Evolutionary conservation across 2,888 invertebrate species (phyloP).

Genomic region (Odontomyia ornata): DNA sequence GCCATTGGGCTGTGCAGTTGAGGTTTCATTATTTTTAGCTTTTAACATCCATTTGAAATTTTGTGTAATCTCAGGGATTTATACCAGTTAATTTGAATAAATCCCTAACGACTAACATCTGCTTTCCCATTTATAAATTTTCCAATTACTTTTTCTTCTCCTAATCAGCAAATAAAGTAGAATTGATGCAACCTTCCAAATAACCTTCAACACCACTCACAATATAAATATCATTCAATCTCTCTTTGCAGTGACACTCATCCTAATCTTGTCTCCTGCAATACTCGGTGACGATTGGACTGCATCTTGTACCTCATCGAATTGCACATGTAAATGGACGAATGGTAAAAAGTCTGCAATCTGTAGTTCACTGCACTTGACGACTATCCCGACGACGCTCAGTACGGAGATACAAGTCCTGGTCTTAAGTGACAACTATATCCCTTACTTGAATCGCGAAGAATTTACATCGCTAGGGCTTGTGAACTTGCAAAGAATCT

Average conservation of each 20-base stretch:
- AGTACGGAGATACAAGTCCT: constrained; percentile 79
- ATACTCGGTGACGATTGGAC: constrained; percentile 81
- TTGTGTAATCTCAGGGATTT: too few relatives aligned
- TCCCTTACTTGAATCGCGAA: constrained; percentile 78
- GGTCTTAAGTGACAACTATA: constrained; percentile 82
- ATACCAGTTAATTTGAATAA: too few relatives aligned
- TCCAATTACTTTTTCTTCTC: too few relatives aligned
- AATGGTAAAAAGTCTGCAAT: constrained; percentile 90
- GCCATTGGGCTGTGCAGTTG: too few relatives aligned
- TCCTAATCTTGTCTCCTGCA: constrained; percentile 57
- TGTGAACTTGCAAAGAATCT: constrained; percentile 85
- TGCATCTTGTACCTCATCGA: constrained; percentile 76
- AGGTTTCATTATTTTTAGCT: too few relatives aligned
- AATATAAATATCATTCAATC: neutral
- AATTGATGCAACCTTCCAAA: too few relatives aligned
- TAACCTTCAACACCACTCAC: neutral
- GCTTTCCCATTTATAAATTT: too few relatives aligned
- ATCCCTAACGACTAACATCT: too few relatives aligned
- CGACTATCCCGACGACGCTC: constrained; percentile 76
- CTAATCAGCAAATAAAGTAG: too few relatives aligned
- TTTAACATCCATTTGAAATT: too few relatives aligned
- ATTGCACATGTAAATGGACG: constrained; percentile 92
- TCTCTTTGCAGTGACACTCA: constrained; percentile 49
- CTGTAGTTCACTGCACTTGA: constrained; percentile 83
- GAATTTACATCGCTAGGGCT: constrained; percentile 82